phyloP scores from a whole-genome alignment of 2,113 vertebrate species.

The Rallus limicola region DNA sequence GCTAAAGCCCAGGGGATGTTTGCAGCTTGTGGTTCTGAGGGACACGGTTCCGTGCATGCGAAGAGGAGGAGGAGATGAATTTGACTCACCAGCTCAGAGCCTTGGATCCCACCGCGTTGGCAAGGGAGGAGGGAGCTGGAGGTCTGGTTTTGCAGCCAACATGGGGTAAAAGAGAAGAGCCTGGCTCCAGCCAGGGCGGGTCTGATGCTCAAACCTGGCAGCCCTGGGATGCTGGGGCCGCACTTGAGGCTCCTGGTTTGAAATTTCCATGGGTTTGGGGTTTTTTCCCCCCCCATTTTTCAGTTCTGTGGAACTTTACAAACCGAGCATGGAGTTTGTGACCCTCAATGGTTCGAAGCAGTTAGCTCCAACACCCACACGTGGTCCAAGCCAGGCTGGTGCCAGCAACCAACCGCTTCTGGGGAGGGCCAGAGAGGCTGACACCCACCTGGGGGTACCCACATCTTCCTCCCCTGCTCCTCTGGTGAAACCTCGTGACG shows the following conservation, averaged over 20 bases:
- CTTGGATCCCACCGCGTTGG: fast-evolving
- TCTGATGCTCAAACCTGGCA: background rate
- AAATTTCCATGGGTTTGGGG: background rate
- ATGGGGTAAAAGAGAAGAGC: background rate
- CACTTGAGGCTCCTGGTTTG: background rate
- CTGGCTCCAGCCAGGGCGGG: fast-evolving
- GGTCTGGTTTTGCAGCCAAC: background rate
- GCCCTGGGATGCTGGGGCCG: background rate
- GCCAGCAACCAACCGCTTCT: background rate
- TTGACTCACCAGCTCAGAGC: background rate
- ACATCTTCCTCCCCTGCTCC: background rate
- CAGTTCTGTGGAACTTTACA: background rate
- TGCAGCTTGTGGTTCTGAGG: fast-evolving
- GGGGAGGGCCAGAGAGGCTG: too few species aligned
- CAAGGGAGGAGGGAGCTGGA: background rate
- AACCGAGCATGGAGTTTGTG: background rate
- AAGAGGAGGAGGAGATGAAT: background rate
- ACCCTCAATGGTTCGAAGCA: fast-evolving
- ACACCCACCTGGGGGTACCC: background rate
- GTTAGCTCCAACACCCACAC: fast-evolving
- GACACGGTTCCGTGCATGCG: fast-evolving
- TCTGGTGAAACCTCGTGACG: background rate
- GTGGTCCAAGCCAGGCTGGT: fast-evolving
- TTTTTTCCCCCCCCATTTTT: background rate
- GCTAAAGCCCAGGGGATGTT: fast-evolving